Base-by-base conservation (phyloP, 2,888 invertebrate species). In the Drosophila kanekoi region DNA sequence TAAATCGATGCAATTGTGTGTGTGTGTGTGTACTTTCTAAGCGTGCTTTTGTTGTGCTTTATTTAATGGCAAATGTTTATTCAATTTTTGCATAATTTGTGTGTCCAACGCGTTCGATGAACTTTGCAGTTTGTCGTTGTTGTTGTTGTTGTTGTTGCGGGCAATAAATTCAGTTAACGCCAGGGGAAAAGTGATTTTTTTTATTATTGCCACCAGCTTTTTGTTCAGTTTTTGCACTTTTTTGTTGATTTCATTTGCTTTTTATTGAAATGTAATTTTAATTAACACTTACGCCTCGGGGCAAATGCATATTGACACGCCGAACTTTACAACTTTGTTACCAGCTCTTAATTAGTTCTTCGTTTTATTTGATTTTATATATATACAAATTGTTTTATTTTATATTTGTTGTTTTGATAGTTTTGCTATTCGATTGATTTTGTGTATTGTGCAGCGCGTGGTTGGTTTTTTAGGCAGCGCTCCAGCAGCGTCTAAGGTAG, bases 211-310 rank as follows among this genome's bases (percentile, higher is more conserved):
- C 35, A 38, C 5, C 20, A 13, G 28, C 35, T 37, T 32, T 41
- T 38, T 41, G 32, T n/a, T n/a, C 11, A 28, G 47, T 60, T 33
- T 47, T 23, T 5, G 13, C 48, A 57, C 43, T 59, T 43, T 49
- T 33, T 8, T 59, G 9, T 18, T 53, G 20, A 6, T 48, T 35
- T 11, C 2, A 35, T 54, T 32, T 35, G 14, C 14, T 16, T 47
- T 51, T 18, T 38, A 18, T 10, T 54, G 16, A 28, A 33, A 9
- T 33, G 53, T 10, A 38, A 60, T 37, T 33, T n/a, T 45, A 77
- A 77, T 81, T 70, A 68, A 75, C 87, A 90, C 90, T 90, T 90
- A 90, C 90, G 78, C 86, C 86, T 79, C 72, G 81, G 62, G 87
- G 84, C 53, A 88, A 73, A 75, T 81, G 61, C 89, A 89, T 89